Base-by-base conservation (phyloP, 2,888 invertebrate species). In the Eumacrocentrus americanus region DNA sequence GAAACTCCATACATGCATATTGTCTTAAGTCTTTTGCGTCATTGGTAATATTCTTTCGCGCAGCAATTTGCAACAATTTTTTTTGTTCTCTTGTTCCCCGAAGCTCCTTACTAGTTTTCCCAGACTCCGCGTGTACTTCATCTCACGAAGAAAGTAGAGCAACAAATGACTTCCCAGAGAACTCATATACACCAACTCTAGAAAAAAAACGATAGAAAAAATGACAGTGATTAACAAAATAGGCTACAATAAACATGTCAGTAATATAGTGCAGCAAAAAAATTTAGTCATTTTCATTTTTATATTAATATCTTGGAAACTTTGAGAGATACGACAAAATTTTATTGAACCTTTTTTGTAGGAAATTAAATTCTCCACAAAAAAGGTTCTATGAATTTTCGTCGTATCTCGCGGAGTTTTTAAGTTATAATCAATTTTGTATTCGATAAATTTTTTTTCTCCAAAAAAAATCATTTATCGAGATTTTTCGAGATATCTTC, bases 41-140 rank as follows among this genome's bases (percentile, higher is more conserved):
- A 46, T 46, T 18, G 25, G 37, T 51, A 51, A 51, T 29, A 9
- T 29, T 29, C 29, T 29, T 9, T 29, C 29, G 4, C 29, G 29
- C 29, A 51, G 51, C 35, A 35, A 50, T 35, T 50, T 50, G 35
- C 37, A 34, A 18, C 18, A 42, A 16, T 18, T 42, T 42, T 42
- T 42, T 14, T 42, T 42, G 9, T 16, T 16, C 14, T 18, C 14
- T 42, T 51, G 18, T 46, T 29, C 29, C 9, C 29, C 29, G 29
- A 29, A 29, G 29, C 29, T 29, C 29, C 29, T 29, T 29, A 29
- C 29, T 29, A 29, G 4, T 29, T 29, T 29, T 29, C 29, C 29
- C 29, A 29, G 29, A 29, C 29, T 29, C 29, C 29, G 29, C n/a
- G n/a, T 46, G 14, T 12, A 20, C 18, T n/a, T 23, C 46, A 22